Evolutionary conservation across 53 echinoderm and acorn worm species (phyloP).

Genomic region (Patiria pectinifera): DNA sequence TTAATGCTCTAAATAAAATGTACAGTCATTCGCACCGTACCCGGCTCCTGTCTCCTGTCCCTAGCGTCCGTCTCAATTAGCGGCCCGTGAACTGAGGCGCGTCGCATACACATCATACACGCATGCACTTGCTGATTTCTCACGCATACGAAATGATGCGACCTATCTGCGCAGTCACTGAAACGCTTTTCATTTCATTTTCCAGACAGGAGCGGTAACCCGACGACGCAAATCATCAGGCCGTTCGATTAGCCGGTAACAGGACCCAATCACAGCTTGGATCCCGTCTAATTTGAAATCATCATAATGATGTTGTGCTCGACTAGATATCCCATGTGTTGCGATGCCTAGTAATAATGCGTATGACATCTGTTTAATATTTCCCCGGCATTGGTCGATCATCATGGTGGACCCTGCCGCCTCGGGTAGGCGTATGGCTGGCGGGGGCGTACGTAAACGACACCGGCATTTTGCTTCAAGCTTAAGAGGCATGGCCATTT

Average conservation of each 20-base stretch:
- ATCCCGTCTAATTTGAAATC: neutral
- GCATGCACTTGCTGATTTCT: neutral
- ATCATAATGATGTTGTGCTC: neutral
- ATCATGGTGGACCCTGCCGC: neutral
- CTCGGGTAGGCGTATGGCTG: neutral
- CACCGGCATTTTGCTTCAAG: neutral
- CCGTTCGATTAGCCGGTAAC: neutral
- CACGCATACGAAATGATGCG: neutral
- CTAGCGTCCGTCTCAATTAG: slow-evolving; percentile 3
- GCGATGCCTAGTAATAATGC: neutral
- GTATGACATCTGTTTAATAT: neutral
- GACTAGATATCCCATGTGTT: neutral
- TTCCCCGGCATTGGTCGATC: neutral
- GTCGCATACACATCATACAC: neutral
- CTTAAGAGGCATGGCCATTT: neutral
- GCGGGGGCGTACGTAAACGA: neutral
- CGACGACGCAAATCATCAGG: neutral
- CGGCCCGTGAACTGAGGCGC: neutral
- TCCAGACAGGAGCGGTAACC: neutral
- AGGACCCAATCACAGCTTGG: neutral
- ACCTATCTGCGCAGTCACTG: neutral
- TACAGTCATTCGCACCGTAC: neutral
- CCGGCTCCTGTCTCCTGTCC: neutral
- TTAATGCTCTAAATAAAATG: neutral
- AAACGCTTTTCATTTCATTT: neutral